Percentiles rank a stretch among this genome's conserved stretches.
Conservation (phyloP, 2,888 invertebrate genomes). For the Lithosia quadra region DNA sequence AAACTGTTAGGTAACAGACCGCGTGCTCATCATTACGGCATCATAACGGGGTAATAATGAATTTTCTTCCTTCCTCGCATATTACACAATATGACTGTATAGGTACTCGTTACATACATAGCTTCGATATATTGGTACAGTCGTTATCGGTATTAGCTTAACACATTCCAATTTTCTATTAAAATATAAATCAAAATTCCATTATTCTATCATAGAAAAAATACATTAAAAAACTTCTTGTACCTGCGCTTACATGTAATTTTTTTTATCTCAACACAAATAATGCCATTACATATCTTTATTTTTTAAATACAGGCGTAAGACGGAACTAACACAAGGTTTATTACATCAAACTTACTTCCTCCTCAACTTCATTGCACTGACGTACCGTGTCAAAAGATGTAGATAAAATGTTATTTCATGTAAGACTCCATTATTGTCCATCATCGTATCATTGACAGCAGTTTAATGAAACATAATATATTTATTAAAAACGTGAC, state of each 20-base stretch:
- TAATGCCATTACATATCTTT: conserved; percentile 15
- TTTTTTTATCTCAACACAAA: conserved; percentile 1
- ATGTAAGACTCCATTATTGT: conserved; percentile 13
- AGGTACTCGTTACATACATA: conserved; percentile 46
- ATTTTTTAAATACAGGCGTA: conserved; percentile 11
- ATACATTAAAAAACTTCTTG: no score
- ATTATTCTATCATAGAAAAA: not conserved
- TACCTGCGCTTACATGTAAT: not conserved
- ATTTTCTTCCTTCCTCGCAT: conserved; percentile 75
- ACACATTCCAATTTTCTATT: no score
- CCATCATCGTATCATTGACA: not conserved
- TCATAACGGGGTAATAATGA: conserved; percentile 61
- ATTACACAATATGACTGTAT: conserved; percentile 72
- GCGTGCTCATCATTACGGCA: conserved; percentile 66
- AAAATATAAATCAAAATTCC: no score
- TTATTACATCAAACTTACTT: conserved; percentile 25
- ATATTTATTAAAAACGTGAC: not conserved
- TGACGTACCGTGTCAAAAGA: conserved; percentile 29
- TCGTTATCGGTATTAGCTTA: no score
- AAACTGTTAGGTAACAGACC: conserved; percentile 63
- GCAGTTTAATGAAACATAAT: not conserved
- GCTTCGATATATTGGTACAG: not conserved
- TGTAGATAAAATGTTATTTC: conserved; percentile 16
- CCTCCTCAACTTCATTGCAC: conserved; percentile 28
- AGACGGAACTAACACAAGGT: conserved; percentile 40